Evolutionary conservation across 1,140 invertebrate species (phyloP).

Genomic region (Sarcophaga bullata): DNA sequence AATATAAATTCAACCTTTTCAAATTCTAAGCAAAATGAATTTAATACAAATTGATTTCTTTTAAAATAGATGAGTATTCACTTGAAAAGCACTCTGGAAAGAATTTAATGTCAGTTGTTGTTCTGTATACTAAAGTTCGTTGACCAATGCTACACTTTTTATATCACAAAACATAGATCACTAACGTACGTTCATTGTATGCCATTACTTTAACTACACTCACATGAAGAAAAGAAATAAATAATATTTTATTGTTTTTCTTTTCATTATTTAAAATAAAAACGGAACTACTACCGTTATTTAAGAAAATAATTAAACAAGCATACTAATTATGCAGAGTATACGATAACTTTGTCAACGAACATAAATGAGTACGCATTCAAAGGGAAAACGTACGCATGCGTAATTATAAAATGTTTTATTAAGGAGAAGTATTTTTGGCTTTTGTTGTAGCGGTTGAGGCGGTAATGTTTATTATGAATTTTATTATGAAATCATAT

Average conservation of each 20-base stretch:
- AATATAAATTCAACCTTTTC: neutral
- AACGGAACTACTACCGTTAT: conserved; percentile 36
- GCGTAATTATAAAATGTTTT: conserved; percentile 20
- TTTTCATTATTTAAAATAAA: neutral
- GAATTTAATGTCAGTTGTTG: neutral
- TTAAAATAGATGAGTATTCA: neutral
- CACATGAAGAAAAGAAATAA: neutral
- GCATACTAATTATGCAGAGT: neutral
- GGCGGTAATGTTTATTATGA: neutral
- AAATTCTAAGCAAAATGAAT: neutral
- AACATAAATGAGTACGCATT: neutral
- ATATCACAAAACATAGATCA: neutral
- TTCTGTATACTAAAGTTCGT: neutral
- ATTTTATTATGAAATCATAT: conserved; percentile 14
- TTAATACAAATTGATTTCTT: neutral
- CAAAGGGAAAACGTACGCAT: conserved; percentile 26
- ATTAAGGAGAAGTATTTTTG: neutral
- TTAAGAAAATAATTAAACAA: neutral
- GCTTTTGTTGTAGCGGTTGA: neutral
- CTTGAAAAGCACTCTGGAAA: neutral
- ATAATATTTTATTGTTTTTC: neutral
- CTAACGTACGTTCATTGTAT: neutral
- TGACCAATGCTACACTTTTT: neutral
- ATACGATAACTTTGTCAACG: neutral
- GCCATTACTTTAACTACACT: neutral